Evolutionary conservation across 2,797 vertebrate species (phyloP).

Genomic region (Megaceryle alcyon): DNA sequence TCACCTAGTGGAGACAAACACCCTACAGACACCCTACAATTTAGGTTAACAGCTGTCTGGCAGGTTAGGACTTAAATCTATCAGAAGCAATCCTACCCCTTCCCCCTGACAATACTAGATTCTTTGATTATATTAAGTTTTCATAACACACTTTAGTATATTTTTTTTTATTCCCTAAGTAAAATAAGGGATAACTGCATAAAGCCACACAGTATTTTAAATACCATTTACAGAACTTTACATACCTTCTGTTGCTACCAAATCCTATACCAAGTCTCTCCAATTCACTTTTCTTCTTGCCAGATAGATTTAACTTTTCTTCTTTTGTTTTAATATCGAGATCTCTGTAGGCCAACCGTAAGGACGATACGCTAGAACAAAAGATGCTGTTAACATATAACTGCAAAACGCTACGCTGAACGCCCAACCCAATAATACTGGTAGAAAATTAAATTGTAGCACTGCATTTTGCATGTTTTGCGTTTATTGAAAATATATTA

Average conservation of each 20-base stretch:
- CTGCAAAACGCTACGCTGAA: not conserved
- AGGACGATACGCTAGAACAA: slow-evolving; percentile 79
- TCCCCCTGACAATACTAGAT: not conserved
- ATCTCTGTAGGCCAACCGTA: slow-evolving; percentile 89
- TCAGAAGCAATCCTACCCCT: not conserved
- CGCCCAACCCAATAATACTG: accelerated
- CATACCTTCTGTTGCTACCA: slow-evolving; percentile 84
- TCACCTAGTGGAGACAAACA: not conserved
- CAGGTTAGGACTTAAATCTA: not conserved
- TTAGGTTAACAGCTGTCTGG: not conserved
- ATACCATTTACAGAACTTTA: not conserved
- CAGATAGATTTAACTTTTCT: slow-evolving; percentile 78
- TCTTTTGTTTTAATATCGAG: slow-evolving; percentile 89
- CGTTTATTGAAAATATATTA: not conserved
- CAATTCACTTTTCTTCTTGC: slow-evolving; percentile 87
- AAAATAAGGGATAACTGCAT: not conserved
- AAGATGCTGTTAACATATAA: not conserved
- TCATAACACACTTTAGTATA: not conserved
- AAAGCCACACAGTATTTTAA: not conserved
- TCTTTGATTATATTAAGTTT: not conserved
- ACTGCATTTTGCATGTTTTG: not conserved
- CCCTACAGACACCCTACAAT: not conserved
- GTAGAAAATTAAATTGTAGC: not conserved
- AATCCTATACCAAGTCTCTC: slow-evolving; percentile 96
- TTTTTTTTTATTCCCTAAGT: not conserved